phyloP scores from a whole-genome alignment of 2,888 invertebrate genomes.

The Sclerodermus sp. region DNA sequence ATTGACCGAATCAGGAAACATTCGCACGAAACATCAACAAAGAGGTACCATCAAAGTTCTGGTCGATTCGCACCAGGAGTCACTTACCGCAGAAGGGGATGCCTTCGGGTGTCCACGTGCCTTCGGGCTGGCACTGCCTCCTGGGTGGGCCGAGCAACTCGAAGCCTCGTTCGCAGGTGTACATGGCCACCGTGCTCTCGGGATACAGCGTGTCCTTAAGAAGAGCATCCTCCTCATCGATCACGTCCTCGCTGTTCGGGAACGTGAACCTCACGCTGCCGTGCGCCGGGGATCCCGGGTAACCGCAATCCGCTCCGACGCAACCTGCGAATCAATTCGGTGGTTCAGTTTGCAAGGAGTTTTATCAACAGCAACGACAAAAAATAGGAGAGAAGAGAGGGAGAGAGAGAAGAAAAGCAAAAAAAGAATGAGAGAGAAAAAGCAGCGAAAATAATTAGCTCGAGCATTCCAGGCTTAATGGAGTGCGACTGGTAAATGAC shows the following conservation, averaged over 20 bases:
- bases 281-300: slow-evolving; percentile 91
- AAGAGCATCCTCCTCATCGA: slow-evolving; percentile 53
- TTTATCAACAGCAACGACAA: too few species aligned
- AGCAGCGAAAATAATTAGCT: too few species aligned
- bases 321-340: too few species aligned
- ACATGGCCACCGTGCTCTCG: slow-evolving; percentile 73
- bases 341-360: too few species aligned
- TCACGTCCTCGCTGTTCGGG: slow-evolving; percentile 42
- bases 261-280: slow-evolving; percentile 75
- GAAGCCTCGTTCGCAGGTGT: slow-evolving; percentile 86
- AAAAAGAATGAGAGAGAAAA: too few species aligned
- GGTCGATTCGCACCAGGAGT: background rate
- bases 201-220: slow-evolving; percentile 62
- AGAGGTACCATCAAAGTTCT: slow-evolving; percentile 1
- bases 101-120: slow-evolving; percentile 84
- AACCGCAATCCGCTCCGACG: slow-evolving; percentile 66
- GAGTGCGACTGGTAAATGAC: too few species aligned
- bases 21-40: background rate
- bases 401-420: too few species aligned
- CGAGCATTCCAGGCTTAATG: too few species aligned
- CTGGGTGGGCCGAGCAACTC: slow-evolving; percentile 87
- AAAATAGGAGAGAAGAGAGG: too few species aligned
- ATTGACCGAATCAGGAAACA: too few species aligned
- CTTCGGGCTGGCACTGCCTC: slow-evolving; percentile 72
- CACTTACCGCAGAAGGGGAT: slow-evolving; percentile 93